phyloP scores from a whole-genome alignment of 2,797 vertebrate species.

The Chelonia mydas region DNA sequence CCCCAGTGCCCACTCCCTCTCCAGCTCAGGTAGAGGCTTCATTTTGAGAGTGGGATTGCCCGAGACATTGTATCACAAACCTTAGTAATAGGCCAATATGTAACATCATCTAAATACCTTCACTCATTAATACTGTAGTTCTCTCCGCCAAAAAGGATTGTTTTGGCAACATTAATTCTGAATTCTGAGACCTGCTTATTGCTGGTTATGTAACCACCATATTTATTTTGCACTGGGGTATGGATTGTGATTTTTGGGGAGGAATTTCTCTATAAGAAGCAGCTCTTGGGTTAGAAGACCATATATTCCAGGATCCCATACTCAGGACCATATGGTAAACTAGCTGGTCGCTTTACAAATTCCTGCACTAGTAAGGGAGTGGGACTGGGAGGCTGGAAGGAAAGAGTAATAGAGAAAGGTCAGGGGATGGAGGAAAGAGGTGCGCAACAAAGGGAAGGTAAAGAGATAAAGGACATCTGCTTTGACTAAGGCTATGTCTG shows the following conservation, averaged over 20 bases:
- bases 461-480: too few species aligned
- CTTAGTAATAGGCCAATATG: not conserved
- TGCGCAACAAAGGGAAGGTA: too few species aligned
- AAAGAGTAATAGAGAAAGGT: not conserved
- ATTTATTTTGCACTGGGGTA: not conserved
- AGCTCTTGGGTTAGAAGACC: not conserved
- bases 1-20: not conserved
- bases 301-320: not conserved
- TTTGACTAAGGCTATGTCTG: too few species aligned
- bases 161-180: not conserved
- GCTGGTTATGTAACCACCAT: not conserved
- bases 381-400: not conserved
- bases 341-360: not conserved
- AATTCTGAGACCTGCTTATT: not conserved
- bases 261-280: not conserved
- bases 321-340: not conserved
- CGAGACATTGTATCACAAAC: not conserved
- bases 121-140: not conserved
- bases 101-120: not conserved
- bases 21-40: not conserved
- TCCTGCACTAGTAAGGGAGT: not conserved
- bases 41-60: not conserved
- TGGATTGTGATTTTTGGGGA: not conserved
- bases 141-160: not conserved
- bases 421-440: too few species aligned